Evolutionary conservation across 1,140 invertebrate species (phyloP), one percentile per base, ranked within the genome.

Genomic region (Zaprionus ghesquierei): DNA sequence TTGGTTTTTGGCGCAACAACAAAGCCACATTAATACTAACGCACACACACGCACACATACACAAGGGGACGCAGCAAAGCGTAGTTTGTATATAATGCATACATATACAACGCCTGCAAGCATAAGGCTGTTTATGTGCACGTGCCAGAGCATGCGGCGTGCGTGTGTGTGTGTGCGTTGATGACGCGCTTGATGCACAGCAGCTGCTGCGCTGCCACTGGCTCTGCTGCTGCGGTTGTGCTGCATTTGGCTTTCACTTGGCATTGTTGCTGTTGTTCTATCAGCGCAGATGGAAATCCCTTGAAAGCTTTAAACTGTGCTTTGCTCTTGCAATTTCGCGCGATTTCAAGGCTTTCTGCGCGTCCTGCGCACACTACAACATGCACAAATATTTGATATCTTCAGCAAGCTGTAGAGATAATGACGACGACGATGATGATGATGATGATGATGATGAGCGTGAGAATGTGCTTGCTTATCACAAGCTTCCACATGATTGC

Each of bases 1-100:
- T 87, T 87, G 84, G 84, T 89, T 89, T 87, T 81, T 82, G 82
- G 82, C 63, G 70, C 81, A 86, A 85, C 81, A 85, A 86, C 81
- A 85, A 85, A 85, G 70, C 70, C 60, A 63, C 68, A 79, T 78
- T 77, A 55, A 31, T 64, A 22, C 35, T 33, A 51, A 46, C 56
- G 60, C 63, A 69, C 50, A 62, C 60, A 74, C 70, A 46, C 66
- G 72, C 79, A 49, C 33, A 18, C 27, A 38, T 9, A 41, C 25
- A 33, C 20, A 53, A 9, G 27, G 10, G 1, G 15, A 54, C 12
- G 13, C 31, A 38, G 18, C 23, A 10, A 33, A 12, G 27, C 15
- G 33, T 12, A 20, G 23, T 27, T 22, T 22, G 5, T 54, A 54
- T 18, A 54, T 25, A 53, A 5, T 46, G 55, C 29, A 33, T 59